Conservation (phyloP, 2,113 vertebrate genomes). For the Brevimyrus niger region DNA sequence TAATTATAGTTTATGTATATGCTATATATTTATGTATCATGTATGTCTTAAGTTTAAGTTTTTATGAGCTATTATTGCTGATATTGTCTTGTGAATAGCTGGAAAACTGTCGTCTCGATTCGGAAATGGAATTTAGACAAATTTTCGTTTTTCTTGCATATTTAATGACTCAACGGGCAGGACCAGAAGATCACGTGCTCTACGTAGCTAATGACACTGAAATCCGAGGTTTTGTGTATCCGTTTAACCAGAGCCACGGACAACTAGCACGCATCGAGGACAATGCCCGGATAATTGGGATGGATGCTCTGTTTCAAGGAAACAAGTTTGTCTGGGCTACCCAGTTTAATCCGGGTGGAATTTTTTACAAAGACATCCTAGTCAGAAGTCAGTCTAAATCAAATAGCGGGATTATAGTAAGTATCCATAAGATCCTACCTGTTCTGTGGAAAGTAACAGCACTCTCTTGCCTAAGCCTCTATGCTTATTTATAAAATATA, state of each 20-base stretch:
- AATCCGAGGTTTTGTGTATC: constrained; percentile 84
- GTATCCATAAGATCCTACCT: constrained; percentile 38
- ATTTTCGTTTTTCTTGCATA: constrained; percentile 23
- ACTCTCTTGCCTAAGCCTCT: neutral
- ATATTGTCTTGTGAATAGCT: neutral
- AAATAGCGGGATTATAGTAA: constrained; percentile 76
- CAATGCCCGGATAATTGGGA: constrained; percentile 78
- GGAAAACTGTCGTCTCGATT: constrained; percentile 18
- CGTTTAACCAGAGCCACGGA: constrained; percentile 76
- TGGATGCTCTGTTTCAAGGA: constrained; percentile 77
- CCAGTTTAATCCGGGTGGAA: constrained; percentile 80
- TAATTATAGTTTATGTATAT: constrained; percentile 3
- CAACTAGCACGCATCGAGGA: constrained; percentile 74
- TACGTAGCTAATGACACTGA: constrained; percentile 86
- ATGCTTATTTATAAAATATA: neutral
- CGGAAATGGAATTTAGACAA: constrained; percentile 22
- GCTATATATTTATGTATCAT: neutral
- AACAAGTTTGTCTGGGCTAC: constrained; percentile 83
- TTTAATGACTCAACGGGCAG: constrained; percentile 55
- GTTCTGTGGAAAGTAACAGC: neutral
- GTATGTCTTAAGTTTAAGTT: neutral
- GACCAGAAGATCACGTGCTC: constrained; percentile 85
- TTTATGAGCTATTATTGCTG: neutral
- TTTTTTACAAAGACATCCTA: constrained; percentile 71
- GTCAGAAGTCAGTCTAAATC: constrained; percentile 63